These are phyloP conservation scores for Oxyteleia sp. DNA, from an alignment of 2,888 invertebrate species.

Conservation along the genomic window DNA sequence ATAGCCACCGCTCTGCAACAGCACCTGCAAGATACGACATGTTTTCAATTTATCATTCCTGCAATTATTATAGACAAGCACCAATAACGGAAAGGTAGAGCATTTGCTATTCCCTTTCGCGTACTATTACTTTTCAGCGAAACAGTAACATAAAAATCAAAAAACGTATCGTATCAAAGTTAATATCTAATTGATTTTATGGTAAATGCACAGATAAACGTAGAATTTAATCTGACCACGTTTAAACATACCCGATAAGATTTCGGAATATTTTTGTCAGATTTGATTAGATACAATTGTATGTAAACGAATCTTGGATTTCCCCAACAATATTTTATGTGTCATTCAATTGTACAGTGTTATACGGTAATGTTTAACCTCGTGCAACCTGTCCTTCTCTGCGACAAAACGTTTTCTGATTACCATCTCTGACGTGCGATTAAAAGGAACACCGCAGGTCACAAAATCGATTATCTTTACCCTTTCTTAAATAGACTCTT, in stretches of 20 bases:
- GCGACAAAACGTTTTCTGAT: constrained; percentile 60
- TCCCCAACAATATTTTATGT: too few species aligned
- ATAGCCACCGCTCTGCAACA: constrained; percentile 85
- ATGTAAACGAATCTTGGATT: not conserved
- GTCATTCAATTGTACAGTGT: too few species aligned
- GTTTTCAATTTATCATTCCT: constrained; percentile 43
- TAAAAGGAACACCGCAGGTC: constrained; percentile 71
- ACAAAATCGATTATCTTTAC: constrained; percentile 72
- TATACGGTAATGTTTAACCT: not conserved
- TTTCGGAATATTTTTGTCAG: not conserved
- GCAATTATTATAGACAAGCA: constrained; percentile 33
- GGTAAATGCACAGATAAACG: too few species aligned
- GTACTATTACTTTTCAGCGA: not conserved
- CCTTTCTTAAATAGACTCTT: constrained; percentile 67
- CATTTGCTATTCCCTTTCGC: not conserved
- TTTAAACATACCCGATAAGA: too few species aligned
- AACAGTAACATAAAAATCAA: not conserved
- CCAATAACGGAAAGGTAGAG: constrained; percentile 10
- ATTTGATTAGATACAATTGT: not conserved
- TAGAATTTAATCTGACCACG: too few species aligned
- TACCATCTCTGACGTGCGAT: constrained; percentile 64
- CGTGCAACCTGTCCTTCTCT: constrained; percentile 12
- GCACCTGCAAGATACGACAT: constrained; percentile 83
- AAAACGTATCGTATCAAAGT: not conserved
- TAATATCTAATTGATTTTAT: not conserved